Base-by-base conservation (phyloP, 2,888 invertebrate species). In the Plagodis pulveraria region DNA sequence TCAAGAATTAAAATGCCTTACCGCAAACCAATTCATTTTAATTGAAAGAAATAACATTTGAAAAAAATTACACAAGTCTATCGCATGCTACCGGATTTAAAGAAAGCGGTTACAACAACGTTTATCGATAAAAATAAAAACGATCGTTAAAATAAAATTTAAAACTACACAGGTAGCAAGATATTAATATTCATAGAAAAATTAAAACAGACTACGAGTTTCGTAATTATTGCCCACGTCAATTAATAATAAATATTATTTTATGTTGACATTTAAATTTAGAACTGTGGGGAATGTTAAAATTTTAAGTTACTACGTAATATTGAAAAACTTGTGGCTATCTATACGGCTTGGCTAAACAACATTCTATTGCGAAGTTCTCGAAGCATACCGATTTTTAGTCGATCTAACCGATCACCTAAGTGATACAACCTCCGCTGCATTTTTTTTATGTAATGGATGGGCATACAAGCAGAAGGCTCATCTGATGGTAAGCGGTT, bases 111-210 rank as follows among this genome's bases (percentile, higher is more conserved):
- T 54, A 6, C 35, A 52, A 42, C 46, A 10, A 40, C 40, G 40
- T 40, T 40, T 41, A 48, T 10, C n/a, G 9, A 45, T 45, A 33
- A 45, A 1, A 38, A 34, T 8, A 62, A 58, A 58, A 62, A 40
- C n/a, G 43, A 50, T 52, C 46, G 64, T 61, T 62, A 62, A 60
- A 65, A 58, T 51, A 34, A 41, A 57, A 67, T 60, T 54, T 52
- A 59, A 58, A 7, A 47, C 41, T 49, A 59, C 73, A 70, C 70
- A 66, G 67, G 71, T 73, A 75, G 69, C 69, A 41, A 45, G 11
- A 50, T 54, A 69, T 79, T 66, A 77, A 76, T 78, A 78, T 80
- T 80, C 78, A 78, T 78, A 69, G 76, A 69, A 73, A 72, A 69
- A 68, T 72, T 69, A 68, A 66, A 68, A 69, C 67, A 66, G 63